Conservation (phyloP, 2,113 vertebrate genomes). For the Suncus etruscus region DNA sequence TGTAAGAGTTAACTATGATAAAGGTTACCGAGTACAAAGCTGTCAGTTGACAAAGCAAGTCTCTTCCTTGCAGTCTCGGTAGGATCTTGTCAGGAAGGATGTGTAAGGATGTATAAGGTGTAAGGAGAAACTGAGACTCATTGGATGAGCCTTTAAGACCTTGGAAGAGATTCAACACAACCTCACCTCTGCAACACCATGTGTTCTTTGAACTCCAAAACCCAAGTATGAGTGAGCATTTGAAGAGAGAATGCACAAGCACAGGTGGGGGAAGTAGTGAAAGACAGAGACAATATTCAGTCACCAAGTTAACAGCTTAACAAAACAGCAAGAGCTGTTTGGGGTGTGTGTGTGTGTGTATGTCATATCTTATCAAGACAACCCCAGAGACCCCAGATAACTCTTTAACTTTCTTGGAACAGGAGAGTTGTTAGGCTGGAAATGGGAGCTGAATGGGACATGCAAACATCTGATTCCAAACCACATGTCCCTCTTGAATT, state of each 20-base stretch:
- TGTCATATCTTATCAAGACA: background rate
- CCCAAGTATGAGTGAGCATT: background rate
- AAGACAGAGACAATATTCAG: background rate
- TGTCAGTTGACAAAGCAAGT: background rate
- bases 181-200: background rate
- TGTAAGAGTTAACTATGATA: background rate
- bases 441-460: background rate
- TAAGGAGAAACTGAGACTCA: background rate
- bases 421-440: constrained; percentile 16
- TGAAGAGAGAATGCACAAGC: background rate
- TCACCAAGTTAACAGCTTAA: background rate
- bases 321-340: background rate
- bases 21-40: background rate
- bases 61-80: background rate
- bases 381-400: background rate
- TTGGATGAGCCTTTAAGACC: background rate
- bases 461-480: background rate
- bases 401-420: background rate
- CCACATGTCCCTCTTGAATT: background rate
- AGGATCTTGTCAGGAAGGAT: background rate
- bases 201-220: background rate
- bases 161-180: background rate
- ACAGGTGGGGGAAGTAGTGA: background rate
- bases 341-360: background rate
- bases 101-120: too few relatives aligned